Conservation (phyloP, 2,888 invertebrate genomes). For the Isoperla grammatica region DNA sequence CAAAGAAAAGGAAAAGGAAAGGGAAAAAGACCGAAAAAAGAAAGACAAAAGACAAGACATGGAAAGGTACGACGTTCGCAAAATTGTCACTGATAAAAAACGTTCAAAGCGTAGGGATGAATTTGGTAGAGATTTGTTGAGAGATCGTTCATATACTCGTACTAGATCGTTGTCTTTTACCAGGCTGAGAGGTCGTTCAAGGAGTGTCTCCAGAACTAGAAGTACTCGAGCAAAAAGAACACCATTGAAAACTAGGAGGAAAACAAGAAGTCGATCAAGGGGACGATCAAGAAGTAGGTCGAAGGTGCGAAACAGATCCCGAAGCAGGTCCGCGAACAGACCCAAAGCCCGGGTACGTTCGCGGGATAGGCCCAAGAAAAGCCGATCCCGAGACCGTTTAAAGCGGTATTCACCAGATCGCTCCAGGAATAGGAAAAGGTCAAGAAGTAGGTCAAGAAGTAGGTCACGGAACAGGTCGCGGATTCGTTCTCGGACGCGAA, state of each 20-base stretch:
- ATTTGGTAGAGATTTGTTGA: conserved; percentile 67
- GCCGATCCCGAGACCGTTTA: background rate
- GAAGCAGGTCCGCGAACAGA: conserved; percentile 22
- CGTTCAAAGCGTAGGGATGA: conserved; percentile 60
- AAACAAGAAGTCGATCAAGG: conserved; percentile 30
- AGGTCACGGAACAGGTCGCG: conserved; percentile 38
- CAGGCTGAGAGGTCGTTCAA: conserved; percentile 37
- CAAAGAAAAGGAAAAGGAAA: conserved; percentile 39
- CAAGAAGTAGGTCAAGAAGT: conserved; percentile 40
- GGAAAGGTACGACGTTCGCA: conserved; percentile 76
- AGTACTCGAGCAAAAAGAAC: conserved; percentile 34
- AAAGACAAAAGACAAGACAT: conserved; percentile 69
- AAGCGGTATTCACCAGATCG: background rate
- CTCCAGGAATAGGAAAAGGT: conserved; percentile 39
- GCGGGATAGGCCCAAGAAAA: too few species aligned
- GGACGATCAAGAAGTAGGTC: conserved; percentile 38
- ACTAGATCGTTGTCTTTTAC: conserved; percentile 36
- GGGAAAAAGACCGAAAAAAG: conserved; percentile 40
- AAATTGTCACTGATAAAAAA: conserved; percentile 62
- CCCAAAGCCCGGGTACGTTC: conserved; percentile 15
- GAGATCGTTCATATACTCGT: conserved; percentile 41
- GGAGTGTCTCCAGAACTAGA: conserved; percentile 37
- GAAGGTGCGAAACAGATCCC: conserved; percentile 35
- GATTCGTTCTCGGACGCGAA: conserved; percentile 42
- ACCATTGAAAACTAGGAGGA: conserved; percentile 28